Conservation (phyloP, 2,888 invertebrate species). For the Acronicta aceris region DNA sequence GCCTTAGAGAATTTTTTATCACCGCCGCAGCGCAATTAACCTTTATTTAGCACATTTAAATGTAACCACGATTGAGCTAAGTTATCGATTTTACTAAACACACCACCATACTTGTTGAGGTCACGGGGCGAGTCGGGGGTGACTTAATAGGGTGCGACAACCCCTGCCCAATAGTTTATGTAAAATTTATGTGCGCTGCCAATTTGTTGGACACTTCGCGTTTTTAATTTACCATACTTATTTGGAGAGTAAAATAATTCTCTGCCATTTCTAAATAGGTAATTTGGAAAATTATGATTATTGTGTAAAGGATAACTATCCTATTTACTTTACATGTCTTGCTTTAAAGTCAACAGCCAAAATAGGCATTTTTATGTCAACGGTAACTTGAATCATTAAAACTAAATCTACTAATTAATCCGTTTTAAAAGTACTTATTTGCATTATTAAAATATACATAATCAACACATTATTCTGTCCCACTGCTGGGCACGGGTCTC, state of each 20-base stretch:
- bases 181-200: constrained; percentile 59
- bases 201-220: constrained; percentile 40
- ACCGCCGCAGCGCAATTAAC: constrained; percentile 35
- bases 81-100: constrained; percentile 65
- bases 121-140: constrained; percentile 60
- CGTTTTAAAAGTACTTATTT: too few relatives aligned
- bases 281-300: too few relatives aligned
- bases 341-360: too few relatives aligned
- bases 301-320: too few relatives aligned
- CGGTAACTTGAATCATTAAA: too few relatives aligned
- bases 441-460: too few relatives aligned
- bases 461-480: too few relatives aligned
- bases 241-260: background rate
- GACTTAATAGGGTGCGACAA: constrained; percentile 63
- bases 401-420: too few relatives aligned
- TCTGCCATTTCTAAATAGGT: background rate
- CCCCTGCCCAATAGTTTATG: constrained; percentile 64
- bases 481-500: too few relatives aligned
- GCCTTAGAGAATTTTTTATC: constrained; percentile 1
- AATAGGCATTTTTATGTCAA: too few relatives aligned
- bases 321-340: too few relatives aligned
- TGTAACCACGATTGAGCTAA: constrained; percentile 17
- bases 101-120: constrained; percentile 66
- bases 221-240: constrained; percentile 28
- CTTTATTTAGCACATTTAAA: constrained; percentile 17